Percentiles rank a stretch among this genome's conserved stretches.
Conservation (phyloP, 2,113 vertebrate genomes). For the Amphiprion ocellaris region DNA sequence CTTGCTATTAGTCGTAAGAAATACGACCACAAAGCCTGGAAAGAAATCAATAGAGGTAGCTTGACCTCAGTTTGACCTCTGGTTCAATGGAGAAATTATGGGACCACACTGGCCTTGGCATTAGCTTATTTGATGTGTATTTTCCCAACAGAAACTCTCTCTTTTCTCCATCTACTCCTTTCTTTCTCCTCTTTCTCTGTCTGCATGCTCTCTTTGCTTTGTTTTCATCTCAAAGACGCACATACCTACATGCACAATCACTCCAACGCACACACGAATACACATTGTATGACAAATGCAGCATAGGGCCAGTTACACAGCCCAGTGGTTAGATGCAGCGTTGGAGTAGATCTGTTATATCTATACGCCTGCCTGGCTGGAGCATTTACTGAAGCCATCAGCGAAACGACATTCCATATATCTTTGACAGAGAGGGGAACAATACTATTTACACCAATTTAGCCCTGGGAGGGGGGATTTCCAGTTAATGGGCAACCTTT, state of each 20-base stretch:
- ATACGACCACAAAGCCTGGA: constrained; percentile 76
- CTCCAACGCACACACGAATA: constrained; percentile 4
- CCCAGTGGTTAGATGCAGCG: constrained; percentile 71
- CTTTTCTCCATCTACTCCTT: constrained; percentile 35
- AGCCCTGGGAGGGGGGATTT: constrained; percentile 52
- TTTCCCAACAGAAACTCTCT: constrained; percentile 56
- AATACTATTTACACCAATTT: constrained; percentile 80
- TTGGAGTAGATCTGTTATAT: constrained; percentile 74
- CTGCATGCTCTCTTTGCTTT: constrained; percentile 44
- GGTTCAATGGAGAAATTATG: constrained; percentile 81
- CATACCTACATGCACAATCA: constrained; percentile 4
- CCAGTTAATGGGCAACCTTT: constrained; percentile 59
- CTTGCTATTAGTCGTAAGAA: constrained; percentile 74
- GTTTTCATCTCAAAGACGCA: constrained; percentile 56
- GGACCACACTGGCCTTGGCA: constrained; percentile 76
- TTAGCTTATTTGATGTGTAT: constrained; percentile 75
- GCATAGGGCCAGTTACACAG: constrained; percentile 71
- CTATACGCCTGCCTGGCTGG: constrained; percentile 71
- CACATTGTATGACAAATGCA: constrained; percentile 67
- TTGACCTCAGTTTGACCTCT: constrained; percentile 80
- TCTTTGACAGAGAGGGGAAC: constrained; percentile 77
- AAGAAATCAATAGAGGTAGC: constrained; percentile 80
- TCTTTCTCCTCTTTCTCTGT: constrained; percentile 25
- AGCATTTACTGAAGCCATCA: constrained; percentile 79
- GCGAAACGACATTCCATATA: constrained; percentile 70